phyloP scores from a whole-genome alignment of 2,797 vertebrate species.

The Catamblyrhynchus diadema region DNA sequence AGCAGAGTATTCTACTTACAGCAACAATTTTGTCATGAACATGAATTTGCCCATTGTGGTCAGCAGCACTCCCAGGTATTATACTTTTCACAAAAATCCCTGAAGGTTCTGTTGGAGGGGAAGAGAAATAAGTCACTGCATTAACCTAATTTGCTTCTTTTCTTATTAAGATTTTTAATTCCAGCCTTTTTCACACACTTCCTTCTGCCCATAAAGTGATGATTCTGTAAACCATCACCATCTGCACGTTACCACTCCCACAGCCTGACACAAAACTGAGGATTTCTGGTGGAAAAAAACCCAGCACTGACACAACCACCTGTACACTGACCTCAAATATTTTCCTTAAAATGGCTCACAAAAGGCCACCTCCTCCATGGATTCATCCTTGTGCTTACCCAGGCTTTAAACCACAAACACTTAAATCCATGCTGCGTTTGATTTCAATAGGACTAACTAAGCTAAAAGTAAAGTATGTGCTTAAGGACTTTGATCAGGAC shows the following conservation, averaged over 20 bases:
- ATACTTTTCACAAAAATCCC: slow-evolving; percentile 93
- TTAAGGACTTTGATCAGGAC: slow-evolving; percentile 60
- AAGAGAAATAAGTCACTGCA: slow-evolving; percentile 9
- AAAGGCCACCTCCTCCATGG: not conserved
- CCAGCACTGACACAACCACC: not conserved
- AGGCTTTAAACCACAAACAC: slow-evolving; percentile 39
- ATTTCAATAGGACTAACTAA: slow-evolving; percentile 46
- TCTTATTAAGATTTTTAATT: not conserved
- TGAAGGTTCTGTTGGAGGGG: slow-evolving; percentile 78
- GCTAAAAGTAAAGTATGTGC: slow-evolving; percentile 41
- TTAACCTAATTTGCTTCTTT: not conserved
- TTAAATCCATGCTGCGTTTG: slow-evolving; percentile 40
- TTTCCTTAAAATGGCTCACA: not conserved
- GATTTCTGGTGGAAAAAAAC: not conserved
- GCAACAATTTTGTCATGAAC: slow-evolving; percentile 90
- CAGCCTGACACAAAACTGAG: not conserved
- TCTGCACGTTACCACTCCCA: not conserved
- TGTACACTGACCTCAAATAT: not conserved
- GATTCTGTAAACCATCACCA: not conserved
- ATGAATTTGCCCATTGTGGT: slow-evolving; percentile 87
- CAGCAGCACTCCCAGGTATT: slow-evolving; percentile 89
- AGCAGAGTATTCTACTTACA: slow-evolving; percentile 75
- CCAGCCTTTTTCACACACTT: not conserved
- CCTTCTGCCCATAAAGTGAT: not conserved
- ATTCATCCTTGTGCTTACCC: slow-evolving; percentile 1